These are phyloP conservation scores for Eubucco bourcierii DNA, from an alignment of 2,113 vertebrate species.

Conservation along the genomic window DNA sequence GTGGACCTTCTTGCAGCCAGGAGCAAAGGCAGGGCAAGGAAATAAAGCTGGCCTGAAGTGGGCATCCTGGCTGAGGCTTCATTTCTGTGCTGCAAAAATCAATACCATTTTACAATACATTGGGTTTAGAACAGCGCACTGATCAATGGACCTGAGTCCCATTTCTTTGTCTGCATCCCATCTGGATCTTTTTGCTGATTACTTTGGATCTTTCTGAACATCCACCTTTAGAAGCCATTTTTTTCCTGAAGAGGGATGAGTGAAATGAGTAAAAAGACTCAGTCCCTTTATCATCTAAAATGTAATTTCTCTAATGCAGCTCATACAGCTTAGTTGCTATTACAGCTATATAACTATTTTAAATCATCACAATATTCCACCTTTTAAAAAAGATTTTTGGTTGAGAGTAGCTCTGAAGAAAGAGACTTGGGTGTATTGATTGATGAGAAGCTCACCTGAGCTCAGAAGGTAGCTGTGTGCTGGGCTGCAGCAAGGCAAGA, in stretches of 20 bases:
- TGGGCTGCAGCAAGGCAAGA: no score
- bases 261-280: not conserved
- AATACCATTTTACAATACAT: not conserved
- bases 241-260: not conserved
- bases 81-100: not conserved
- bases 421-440: no score
- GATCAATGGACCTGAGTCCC: not conserved
- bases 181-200: not conserved
- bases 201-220: not conserved
- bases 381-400: no score
- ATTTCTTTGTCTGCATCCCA: not conserved
- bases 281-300: not conserved
- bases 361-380: not conserved
- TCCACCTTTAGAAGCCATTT: not conserved
- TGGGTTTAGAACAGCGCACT: not conserved
- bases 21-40: not conserved
- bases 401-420: no score
- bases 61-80: not conserved
- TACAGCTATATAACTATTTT: not conserved
- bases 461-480: no score
- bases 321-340: not conserved
- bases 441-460: no score
- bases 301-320: not conserved
- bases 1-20: accelerated
- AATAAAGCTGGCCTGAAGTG: not conserved